Evolutionary conservation across 2,797 vertebrate species (phyloP), one percentile per base, ranked within the genome.

Genomic region (Melanotaenia boesemani): DNA sequence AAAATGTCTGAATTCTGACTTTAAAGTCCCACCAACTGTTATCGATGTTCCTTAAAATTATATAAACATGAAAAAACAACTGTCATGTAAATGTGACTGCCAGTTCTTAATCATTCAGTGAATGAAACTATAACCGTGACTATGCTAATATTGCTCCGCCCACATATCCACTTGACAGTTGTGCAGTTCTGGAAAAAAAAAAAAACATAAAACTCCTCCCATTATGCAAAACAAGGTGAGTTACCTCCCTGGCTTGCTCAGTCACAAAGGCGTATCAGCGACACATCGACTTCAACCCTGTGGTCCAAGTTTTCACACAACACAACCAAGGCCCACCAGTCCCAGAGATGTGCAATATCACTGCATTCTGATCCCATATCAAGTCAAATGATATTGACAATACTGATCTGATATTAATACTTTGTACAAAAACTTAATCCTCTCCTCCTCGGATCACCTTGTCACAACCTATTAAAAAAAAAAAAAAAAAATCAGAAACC

Each of bases 1-100:
- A 50, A 2, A 26, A 52, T 63, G 54, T 70, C 62, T 77, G 60
- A 65, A 60, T 44, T 62, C 15, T 44, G 8, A 50, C 8, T n/a
- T 50, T 50, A 50, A 26, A 74, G 34, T 15, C 6, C 4, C 11
- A 1, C 15, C 12, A 30, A 3, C 26, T 13, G 13, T 26, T 30
- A 15, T 56, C 7, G 28, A 56, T 52, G 9, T 5, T 30, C 12
- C 5, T 15, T 26, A 1, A 56, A 16, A 26, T 15, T 1, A 15
- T 28, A 28, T 30, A 26, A 15, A 15, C 28, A 30, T 18, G 16
- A 18, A 57, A 18, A 18, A 57, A 48, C 41, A 54, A 28, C 54
- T 55, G 26, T 28, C 8, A 56, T 16, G 54, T 26, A 32, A 15
- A 13, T 30, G 13, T 26, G 22, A 26, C 12, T 26, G 10, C 12